Conservation (phyloP, 1,140 invertebrate genomes). For the Drosophila subobscura region DNA sequence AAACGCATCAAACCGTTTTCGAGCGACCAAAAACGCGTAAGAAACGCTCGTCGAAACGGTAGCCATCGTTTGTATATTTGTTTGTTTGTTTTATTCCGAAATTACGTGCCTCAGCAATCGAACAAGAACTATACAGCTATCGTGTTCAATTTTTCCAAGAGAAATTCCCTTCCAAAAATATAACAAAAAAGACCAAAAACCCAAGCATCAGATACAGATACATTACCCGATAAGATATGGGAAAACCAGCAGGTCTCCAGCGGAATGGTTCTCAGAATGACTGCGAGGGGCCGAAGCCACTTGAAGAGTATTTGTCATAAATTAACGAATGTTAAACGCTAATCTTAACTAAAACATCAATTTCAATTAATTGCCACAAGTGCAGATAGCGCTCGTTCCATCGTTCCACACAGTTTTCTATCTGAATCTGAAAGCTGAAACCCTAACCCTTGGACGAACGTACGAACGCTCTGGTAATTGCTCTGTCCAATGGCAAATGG, state of each 20-base stretch:
- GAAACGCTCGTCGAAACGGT: background rate
- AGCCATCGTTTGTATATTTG: too few relatives aligned
- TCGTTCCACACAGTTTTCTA: background rate
- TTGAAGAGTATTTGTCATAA: constrained; percentile 40
- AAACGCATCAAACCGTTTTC: background rate
- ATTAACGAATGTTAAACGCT: constrained; percentile 40
- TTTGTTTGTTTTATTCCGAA: too few relatives aligned
- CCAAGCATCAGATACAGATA: constrained; percentile 26
- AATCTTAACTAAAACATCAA: constrained; percentile 42
- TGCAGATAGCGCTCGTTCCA: constrained; percentile 25
- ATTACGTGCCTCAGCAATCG: too few relatives aligned
- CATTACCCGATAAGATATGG: constrained; percentile 37
- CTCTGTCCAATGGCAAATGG: too few relatives aligned
- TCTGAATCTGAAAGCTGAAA: background rate
- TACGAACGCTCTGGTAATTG: too few relatives aligned
- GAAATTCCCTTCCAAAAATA: constrained; percentile 2
- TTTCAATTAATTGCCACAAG: constrained; percentile 42
- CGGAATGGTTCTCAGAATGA: constrained; percentile 7
- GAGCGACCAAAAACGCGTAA: background rate
- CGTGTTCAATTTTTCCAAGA: background rate
- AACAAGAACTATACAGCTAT: too few relatives aligned
- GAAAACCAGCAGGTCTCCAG: background rate
- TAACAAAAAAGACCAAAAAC: background rate
- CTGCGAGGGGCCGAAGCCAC: constrained; percentile 23
- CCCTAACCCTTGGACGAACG: too few relatives aligned